These are phyloP conservation scores for Steromphala cineraria DNA, from an alignment of 2,888 invertebrate species.

Conservation along the genomic window DNA sequence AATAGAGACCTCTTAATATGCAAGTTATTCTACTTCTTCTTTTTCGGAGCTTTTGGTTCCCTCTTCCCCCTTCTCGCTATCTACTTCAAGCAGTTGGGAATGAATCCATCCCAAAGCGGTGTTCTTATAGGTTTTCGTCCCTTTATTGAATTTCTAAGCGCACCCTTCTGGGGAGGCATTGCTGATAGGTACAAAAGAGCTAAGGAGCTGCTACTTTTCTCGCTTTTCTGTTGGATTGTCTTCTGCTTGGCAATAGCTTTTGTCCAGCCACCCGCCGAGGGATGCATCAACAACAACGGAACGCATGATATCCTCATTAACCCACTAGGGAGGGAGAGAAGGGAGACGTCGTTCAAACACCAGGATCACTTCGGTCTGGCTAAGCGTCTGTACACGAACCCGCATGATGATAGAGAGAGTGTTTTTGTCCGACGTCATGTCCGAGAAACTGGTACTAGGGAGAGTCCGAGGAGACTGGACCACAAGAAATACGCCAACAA, in stretches of 20 bases:
- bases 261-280: slow-evolving; percentile 93
- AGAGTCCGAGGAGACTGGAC: slow-evolving; percentile 55
- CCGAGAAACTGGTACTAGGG: slow-evolving; percentile 31
- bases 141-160: slow-evolving; percentile 96
- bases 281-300: slow-evolving; percentile 84
- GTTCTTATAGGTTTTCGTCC: slow-evolving; percentile 91
- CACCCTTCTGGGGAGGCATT: slow-evolving; percentile 97
- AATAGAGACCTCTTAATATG: slow-evolving; percentile 84
- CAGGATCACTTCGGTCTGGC: not conserved
- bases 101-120: slow-evolving; percentile 97
- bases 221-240: slow-evolving; percentile 95
- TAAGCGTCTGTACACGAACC: not conserved
- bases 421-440: not conserved
- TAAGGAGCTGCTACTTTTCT: slow-evolving; percentile 87
- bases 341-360: slow-evolving; percentile 21
- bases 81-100: slow-evolving; percentile 99
- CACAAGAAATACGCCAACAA: slow-evolving; percentile 58
- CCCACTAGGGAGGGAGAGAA: slow-evolving; percentile 20
- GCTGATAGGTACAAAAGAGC: slow-evolving; percentile 84
- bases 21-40: slow-evolving; percentile 99
- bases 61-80: slow-evolving; percentile 98
- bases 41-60: slow-evolving; percentile 98
- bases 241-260: slow-evolving; percentile 97
- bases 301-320: slow-evolving; percentile 78
- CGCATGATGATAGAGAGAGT: not conserved